A percentile compares a stretch with the other conserved stretches of the same genome.
Evolutionary conservation across 1,140 invertebrate species (phyloP).

Genomic region (Drosophila ironensis): DNA sequence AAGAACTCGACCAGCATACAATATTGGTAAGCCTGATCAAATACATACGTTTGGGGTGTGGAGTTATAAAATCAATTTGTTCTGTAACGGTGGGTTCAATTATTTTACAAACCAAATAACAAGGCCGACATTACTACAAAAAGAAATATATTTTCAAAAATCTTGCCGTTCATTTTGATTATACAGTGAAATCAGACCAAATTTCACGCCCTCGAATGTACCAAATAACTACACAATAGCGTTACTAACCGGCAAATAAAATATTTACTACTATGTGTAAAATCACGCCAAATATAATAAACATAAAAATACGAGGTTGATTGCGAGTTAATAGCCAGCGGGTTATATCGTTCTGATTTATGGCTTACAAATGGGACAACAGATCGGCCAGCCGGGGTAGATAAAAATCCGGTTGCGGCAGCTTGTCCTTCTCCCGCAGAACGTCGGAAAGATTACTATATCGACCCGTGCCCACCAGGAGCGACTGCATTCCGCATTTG

Average conservation of each 20-base stretch:
- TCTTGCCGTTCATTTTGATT: background rate
- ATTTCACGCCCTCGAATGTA: constrained; percentile 10
- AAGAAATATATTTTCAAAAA: background rate
- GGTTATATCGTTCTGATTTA: background rate
- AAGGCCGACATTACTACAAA: too few species aligned
- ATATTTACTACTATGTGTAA: constrained; percentile 20
- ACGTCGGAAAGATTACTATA: constrained; percentile 84
- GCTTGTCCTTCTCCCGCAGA: constrained; percentile 14
- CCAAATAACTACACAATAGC: constrained; percentile 7
- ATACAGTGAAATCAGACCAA: too few species aligned
- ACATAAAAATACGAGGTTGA: background rate
- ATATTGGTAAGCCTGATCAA: constrained; percentile 27
- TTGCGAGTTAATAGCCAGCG: background rate
- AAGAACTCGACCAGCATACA: constrained; percentile 26
- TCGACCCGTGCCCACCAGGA: constrained; percentile 91
- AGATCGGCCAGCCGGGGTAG: constrained; percentile 87
- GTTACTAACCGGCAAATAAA: constrained; percentile 40
- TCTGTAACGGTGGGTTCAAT: too few species aligned
- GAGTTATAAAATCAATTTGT: too few species aligned
- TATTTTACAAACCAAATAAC: too few species aligned
- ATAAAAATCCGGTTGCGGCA: constrained; percentile 88
- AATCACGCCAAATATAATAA: constrained; percentile 23
- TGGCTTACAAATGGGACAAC: constrained; percentile 52
- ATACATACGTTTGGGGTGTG: background rate
- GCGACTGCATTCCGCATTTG: constrained; percentile 90